Percentiles rank a stretch among this genome's conserved stretches.
Evolutionary conservation across 2,797 vertebrate genomes (phyloP).

Genomic region (Helarctos malayanus): DNA sequence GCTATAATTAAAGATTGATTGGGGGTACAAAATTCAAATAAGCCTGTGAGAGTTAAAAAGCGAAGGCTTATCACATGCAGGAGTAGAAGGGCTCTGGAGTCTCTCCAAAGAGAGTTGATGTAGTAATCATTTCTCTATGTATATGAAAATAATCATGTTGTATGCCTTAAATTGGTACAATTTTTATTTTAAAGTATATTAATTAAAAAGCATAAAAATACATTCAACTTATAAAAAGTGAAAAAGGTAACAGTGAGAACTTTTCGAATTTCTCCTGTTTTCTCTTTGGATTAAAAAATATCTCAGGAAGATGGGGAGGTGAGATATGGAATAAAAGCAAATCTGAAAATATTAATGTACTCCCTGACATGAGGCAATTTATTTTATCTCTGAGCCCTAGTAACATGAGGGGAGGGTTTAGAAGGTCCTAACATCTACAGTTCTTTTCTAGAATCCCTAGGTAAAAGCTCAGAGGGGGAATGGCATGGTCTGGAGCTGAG

Average conservation of each 20-base stretch:
- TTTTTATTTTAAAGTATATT: not conserved
- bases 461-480: not conserved
- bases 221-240: not conserved
- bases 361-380: not conserved
- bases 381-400: not conserved
- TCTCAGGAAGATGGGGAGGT: not conserved
- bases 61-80: not conserved
- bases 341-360: not conserved
- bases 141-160: not conserved
- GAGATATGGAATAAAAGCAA: not conserved
- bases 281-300: not conserved
- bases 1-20: not conserved
- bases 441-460: not conserved
- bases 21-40: not conserved
- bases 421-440: not conserved
- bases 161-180: not conserved
- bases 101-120: not conserved
- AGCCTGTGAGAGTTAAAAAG: not conserved
- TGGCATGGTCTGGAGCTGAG: not conserved
- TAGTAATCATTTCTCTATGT: not conserved
- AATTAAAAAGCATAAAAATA: not conserved
- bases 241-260: not conserved
- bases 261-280: not conserved
- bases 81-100: not conserved
- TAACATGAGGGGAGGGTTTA: not conserved